These are phyloP conservation scores for Melanargia galathea DNA, from an alignment of 2,888 invertebrate genomes.

Conservation along the genomic window DNA sequence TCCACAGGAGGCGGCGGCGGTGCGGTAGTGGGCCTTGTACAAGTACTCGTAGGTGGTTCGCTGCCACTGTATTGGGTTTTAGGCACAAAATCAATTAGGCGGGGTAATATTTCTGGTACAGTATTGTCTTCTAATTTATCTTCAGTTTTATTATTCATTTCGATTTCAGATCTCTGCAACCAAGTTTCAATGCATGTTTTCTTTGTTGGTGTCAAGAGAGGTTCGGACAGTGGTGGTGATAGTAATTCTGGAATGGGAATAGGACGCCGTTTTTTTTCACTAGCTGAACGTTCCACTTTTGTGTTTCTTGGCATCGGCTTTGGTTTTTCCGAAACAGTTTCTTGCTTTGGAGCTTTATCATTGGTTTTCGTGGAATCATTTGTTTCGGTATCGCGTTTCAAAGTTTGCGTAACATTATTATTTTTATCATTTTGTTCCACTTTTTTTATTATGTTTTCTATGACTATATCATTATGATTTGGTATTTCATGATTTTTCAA, in stretches of 20 bases:
- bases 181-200: conserved; percentile 78
- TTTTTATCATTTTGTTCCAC: conserved; percentile 68
- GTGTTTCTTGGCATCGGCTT: conserved; percentile 82
- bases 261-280: conserved; percentile 67
- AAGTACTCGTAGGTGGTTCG: conserved; percentile 53
- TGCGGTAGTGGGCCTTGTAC: conserved; percentile 65
- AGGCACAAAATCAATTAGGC: conserved; percentile 87
- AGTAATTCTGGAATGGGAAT: conserved; percentile 60
- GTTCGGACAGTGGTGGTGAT: conserved; percentile 60
- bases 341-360: conserved; percentile 45
- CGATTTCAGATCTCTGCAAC: conserved; percentile 76
- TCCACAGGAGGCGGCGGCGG: conserved; percentile 71
- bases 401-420: conserved; percentile 61
- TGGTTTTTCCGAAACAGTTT: conserved; percentile 66
- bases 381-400: conserved; percentile 46
- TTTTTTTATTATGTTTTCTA: conserved; percentile 55
- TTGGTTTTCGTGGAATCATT: conserved; percentile 48
- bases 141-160: conserved; percentile 70
- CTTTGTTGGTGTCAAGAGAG: conserved; percentile 71
- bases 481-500: conserved; percentile 50
- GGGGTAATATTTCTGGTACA: conserved; percentile 80
- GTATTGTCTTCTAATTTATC: conserved; percentile 69
- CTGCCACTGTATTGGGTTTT: conserved; percentile 74
- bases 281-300: conserved; percentile 69
- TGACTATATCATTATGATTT: conserved; percentile 43